These are phyloP conservation scores for Ceriagrion tenellum DNA, from an alignment of 2,888 invertebrate species.

Conservation along the genomic window DNA sequence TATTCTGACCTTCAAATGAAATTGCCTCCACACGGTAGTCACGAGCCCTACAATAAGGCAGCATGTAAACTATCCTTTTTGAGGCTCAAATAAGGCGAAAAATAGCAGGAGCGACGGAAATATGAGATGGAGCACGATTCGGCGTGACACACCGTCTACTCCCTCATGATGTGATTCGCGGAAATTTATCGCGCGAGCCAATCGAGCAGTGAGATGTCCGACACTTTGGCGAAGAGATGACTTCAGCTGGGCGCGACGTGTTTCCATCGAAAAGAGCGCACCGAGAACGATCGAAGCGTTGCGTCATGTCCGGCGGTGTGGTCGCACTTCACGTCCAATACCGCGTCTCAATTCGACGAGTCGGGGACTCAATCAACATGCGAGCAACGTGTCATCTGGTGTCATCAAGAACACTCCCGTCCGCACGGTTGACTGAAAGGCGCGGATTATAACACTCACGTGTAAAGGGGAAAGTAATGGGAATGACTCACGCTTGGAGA, in stretches of 20 bases:
- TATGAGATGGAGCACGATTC: not conserved
- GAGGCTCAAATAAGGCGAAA: not conserved
- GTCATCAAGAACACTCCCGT: no score
- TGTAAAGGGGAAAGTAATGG: no score
- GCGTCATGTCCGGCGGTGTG: slow-evolving; percentile 32
- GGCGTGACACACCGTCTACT: slow-evolving; percentile 7
- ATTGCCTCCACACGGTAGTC: no score
- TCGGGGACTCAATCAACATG: not conserved
- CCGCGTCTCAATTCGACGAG: not conserved
- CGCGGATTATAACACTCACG: no score
- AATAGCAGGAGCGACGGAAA: not conserved
- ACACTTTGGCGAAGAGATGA: not conserved
- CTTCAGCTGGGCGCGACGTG: slow-evolving; percentile 37
- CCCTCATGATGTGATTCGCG: slow-evolving; percentile 41
- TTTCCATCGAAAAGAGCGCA: slow-evolving; percentile 38
- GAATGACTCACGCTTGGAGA: no score
- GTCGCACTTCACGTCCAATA: not conserved
- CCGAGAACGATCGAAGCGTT: not conserved
- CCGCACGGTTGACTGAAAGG: no score
- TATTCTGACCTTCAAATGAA: no score
- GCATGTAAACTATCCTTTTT: not conserved
- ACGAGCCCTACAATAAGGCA: not conserved
- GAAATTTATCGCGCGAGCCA: not conserved
- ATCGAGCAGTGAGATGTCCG: not conserved
- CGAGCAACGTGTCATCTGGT: not conserved